These are phyloP conservation scores for Pachypeltis micranthus DNA, from an alignment of 1,140 invertebrate species.

Conservation along the genomic window DNA sequence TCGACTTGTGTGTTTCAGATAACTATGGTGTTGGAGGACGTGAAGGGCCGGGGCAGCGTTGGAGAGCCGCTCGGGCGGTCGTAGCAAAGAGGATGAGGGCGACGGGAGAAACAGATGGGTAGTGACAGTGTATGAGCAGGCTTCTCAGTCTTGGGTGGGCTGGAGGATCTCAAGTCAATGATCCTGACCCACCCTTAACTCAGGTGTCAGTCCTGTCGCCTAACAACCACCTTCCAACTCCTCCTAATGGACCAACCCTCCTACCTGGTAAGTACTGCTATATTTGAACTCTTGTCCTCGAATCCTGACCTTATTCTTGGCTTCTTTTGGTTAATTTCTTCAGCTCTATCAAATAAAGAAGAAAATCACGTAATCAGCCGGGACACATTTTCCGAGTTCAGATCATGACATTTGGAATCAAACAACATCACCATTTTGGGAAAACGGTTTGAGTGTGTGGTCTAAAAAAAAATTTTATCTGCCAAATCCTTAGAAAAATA, in stretches of 20 bases:
- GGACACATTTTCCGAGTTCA: too few species aligned
- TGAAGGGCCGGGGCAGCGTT: conserved; percentile 1
- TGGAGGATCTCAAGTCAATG: conserved; percentile 5
- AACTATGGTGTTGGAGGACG: conserved; percentile 2
- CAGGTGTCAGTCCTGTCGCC: conserved; percentile 15
- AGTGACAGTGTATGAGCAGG: conserved; percentile 17
- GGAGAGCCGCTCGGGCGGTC: background rate
- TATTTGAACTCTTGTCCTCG: too few species aligned
- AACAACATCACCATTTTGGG: too few species aligned
- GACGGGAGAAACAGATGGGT: conserved; percentile 3
- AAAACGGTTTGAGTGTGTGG: too few species aligned
- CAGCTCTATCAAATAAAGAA: too few species aligned
- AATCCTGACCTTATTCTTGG: too few species aligned
- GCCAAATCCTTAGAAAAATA: too few species aligned
- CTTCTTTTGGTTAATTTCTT: too few species aligned
- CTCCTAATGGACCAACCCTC: conserved; percentile 14
- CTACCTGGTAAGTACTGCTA: conserved; percentile 15
- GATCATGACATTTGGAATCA: too few species aligned
- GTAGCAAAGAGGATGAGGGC: background rate
- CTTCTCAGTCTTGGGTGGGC: conserved; percentile 8
- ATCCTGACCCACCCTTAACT: conserved; percentile 10
- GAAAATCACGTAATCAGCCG: too few species aligned
- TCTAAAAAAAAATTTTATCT: too few species aligned
- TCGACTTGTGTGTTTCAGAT: conserved; percentile 5
- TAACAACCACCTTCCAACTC: conserved; percentile 13